Conservation (phyloP, 2,113 vertebrate genomes). For the Charadrius vociferus region DNA sequence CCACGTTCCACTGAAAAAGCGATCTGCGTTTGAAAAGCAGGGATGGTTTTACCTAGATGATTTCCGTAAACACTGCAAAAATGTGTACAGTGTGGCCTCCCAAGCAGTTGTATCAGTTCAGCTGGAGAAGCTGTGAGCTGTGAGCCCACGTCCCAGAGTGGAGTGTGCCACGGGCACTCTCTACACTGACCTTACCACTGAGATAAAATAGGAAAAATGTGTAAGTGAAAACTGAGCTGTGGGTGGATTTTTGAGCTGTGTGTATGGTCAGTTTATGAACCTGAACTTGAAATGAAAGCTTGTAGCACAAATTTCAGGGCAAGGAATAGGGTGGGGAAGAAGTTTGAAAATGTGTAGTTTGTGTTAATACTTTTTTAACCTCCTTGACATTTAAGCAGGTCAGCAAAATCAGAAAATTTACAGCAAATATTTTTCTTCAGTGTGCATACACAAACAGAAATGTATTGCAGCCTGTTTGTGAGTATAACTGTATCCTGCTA, state of each 20-base stretch:
- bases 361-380: not conserved
- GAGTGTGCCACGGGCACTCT: not conserved
- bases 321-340: not conserved
- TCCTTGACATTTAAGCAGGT: not conserved
- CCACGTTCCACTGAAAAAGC: fast-evolving
- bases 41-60: not conserved
- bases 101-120: not conserved
- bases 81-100: not conserved
- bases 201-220: not conserved
- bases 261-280: not conserved
- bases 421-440: not conserved
- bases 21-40: not conserved
- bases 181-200: not conserved
- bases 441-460: not conserved
- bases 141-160: fast-evolving
- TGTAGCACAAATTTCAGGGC: not conserved
- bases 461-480: not conserved
- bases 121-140: not conserved
- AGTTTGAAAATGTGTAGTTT: not conserved
- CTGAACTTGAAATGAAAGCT: not conserved
- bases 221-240: not conserved
- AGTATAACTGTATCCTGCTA: not conserved
- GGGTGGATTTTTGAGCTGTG: not conserved
- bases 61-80: not conserved
- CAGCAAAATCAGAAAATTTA: not conserved